phyloP scores from a whole-genome alignment of 2,113 vertebrate species.

The Ploceus nigricollis region DNA sequence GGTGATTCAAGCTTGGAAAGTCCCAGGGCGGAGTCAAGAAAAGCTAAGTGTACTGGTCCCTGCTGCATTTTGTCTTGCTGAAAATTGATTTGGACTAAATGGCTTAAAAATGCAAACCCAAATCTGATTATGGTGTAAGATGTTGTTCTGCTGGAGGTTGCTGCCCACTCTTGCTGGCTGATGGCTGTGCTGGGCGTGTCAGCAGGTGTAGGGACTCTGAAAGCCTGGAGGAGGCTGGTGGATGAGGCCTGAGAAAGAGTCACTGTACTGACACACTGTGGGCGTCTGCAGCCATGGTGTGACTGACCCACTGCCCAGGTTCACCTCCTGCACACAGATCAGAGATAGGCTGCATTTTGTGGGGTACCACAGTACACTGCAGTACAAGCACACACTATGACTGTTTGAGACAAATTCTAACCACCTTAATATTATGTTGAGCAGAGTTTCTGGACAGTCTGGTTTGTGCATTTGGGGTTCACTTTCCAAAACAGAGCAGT shows the following conservation, averaged over 20 bases:
- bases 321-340: background rate
- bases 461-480: background rate
- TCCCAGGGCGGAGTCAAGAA: background rate
- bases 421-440: background rate
- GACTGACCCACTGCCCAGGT: background rate
- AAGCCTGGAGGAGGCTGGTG: background rate
- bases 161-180: background rate
- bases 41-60: background rate
- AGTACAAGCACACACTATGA: background rate
- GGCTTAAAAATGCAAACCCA: background rate
- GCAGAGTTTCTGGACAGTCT: background rate
- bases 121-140: background rate
- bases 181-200: background rate
- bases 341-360: background rate
- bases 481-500: background rate
- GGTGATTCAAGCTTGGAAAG: background rate
- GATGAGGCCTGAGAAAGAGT: background rate
- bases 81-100: background rate
- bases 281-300: background rate
- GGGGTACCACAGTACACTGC: background rate
- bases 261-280: background rate
- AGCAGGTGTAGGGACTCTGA: background rate
- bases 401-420: background rate
- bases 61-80: background rate
- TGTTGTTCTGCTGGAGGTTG: background rate